Conservation (phyloP, 37 sponge, comb jelly and placozoan genomes). For the Amphimedon queenslandica region DNA sequence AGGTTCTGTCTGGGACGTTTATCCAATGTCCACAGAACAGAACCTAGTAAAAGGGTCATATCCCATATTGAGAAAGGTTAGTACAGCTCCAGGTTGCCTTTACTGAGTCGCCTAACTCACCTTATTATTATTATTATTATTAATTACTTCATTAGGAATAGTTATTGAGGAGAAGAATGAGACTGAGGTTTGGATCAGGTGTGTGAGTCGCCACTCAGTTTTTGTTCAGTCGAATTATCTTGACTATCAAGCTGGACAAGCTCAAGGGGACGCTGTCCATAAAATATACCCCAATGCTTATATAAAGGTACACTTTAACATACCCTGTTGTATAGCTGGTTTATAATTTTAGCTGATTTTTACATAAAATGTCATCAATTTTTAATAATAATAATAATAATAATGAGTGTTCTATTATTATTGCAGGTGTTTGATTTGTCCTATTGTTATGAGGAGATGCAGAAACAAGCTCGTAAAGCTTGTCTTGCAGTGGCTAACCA, state of each 20-base stretch:
- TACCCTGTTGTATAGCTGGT: neutral
- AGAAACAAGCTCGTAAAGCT: constrained; percentile 75
- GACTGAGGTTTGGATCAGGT: constrained; percentile 87
- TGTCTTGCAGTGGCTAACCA: constrained; percentile 82
- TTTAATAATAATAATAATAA: no score
- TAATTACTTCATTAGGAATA: constrained; percentile 24
- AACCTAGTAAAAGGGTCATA: constrained; percentile 84
- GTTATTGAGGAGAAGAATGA: constrained; percentile 68
- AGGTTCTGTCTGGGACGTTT: constrained; percentile 87
- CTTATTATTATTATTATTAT: no score
- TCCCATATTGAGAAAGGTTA: constrained; percentile 89
- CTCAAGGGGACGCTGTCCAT: constrained; percentile 93
- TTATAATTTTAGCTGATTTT: neutral
- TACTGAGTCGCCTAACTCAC: no score
- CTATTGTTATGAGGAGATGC: constrained; percentile 87
- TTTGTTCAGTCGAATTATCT: constrained; percentile 94
- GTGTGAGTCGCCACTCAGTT: constrained; percentile 90
- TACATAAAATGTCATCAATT: no score
- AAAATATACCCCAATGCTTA: constrained; percentile 95
- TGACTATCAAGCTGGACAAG: constrained; percentile 86
- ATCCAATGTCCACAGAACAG: constrained; percentile 89
- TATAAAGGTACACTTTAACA: constrained; percentile 70
- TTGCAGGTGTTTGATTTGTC: constrained; percentile 83
- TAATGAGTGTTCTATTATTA: neutral
- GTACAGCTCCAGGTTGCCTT: neutral